phyloP scores from a whole-genome alignment of 1,140 invertebrate species.

The Drosophila pallidifrons region DNA sequence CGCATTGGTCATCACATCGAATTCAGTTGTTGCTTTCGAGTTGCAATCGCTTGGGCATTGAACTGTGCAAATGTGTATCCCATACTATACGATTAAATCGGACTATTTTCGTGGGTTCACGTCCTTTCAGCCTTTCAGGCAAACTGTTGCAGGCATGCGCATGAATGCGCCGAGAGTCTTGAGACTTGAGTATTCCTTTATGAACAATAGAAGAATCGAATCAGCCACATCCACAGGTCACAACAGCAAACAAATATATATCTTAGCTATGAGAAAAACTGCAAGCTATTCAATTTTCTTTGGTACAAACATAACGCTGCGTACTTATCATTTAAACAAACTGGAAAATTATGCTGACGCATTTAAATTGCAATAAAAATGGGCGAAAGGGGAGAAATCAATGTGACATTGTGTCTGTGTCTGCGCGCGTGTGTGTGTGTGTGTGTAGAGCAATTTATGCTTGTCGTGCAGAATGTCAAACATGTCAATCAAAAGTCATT shows the following conservation, averaged over 20 bases:
- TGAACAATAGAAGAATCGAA: constrained; percentile 42
- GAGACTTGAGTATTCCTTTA: constrained; percentile 24
- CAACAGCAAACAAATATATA: constrained; percentile 21
- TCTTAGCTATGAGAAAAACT: constrained; percentile 14
- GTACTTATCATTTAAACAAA: constrained; percentile 52
- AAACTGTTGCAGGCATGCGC: constrained; percentile 53
- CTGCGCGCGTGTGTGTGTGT: background rate
- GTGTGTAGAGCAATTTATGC: constrained; percentile 68
- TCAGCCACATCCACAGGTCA: constrained; percentile 19
- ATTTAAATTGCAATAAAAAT: constrained; percentile 75
- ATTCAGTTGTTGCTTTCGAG: constrained; percentile 30
- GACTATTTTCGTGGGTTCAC: constrained; percentile 32
- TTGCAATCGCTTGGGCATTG: constrained; percentile 73
- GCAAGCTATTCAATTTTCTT: constrained; percentile 56
- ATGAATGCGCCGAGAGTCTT: constrained; percentile 31
- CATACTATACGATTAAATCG: background rate
- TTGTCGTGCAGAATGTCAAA: constrained; percentile 80
- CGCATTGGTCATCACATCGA: constrained; percentile 15
- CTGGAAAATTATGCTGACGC: constrained; percentile 75
- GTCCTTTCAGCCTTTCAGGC: constrained; percentile 20
- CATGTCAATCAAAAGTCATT: constrained; percentile 83
- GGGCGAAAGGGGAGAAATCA: constrained; percentile 15
- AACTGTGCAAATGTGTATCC: constrained; percentile 68
- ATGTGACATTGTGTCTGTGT: background rate
- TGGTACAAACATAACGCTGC: background rate